Conservation (phyloP, 2,888 invertebrate genomes). For the Phymatocera aterrima region DNA sequence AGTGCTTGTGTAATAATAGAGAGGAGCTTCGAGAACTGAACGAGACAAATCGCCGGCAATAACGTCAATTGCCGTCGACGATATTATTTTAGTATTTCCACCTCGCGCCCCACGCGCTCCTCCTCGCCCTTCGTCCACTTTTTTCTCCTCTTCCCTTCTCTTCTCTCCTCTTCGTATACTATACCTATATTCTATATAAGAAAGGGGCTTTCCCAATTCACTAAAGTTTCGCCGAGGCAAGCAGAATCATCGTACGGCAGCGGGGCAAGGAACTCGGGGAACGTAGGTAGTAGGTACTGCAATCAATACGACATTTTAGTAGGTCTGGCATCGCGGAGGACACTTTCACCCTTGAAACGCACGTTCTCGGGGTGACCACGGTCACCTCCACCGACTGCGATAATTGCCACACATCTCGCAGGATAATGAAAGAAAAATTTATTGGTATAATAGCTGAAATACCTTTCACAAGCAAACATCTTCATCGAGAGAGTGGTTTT, state of each 20-base stretch:
- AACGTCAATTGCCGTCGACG: constrained; percentile 61
- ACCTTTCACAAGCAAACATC: not conserved
- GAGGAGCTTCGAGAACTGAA: constrained; percentile 1
- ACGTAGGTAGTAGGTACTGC: constrained; percentile 55
- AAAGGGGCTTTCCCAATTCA: not conserved
- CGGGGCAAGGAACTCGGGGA: too few species aligned
- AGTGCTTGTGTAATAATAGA: not conserved
- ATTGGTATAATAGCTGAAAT: too few species aligned
- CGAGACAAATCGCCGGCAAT: constrained; percentile 63
- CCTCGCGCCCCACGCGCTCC: constrained; percentile 35
- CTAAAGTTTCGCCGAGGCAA: constrained; percentile 51
- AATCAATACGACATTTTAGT: constrained; percentile 63
- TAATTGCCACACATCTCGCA: not conserved
- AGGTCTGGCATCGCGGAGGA: constrained; percentile 52
- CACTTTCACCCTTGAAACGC: constrained; percentile 49
- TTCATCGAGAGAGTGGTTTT: not conserved
- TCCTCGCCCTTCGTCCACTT: not conserved
- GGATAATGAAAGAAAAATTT: too few species aligned
- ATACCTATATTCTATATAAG: not conserved
- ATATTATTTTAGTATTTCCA: constrained; percentile 63
- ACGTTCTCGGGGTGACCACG: not conserved
- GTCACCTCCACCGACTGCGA: not conserved
- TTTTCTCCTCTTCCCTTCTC: not conserved
- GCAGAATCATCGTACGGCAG: constrained; percentile 52
- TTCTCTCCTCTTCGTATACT: not conserved